phyloP scores from a whole-genome alignment of 2,113 vertebrate species.

The Mobula birostris region DNA sequence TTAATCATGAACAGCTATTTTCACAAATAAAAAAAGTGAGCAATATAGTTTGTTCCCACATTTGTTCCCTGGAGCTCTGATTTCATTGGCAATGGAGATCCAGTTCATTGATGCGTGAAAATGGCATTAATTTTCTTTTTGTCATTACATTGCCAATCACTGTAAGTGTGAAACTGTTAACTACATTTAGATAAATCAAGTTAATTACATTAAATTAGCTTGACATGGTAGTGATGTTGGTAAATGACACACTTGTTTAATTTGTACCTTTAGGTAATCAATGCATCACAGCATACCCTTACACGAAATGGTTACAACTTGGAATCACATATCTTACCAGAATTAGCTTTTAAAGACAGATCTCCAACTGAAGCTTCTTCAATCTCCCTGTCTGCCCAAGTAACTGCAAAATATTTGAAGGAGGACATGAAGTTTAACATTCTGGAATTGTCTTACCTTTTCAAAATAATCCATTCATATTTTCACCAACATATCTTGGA shows the following conservation, averaged over 20 bases:
- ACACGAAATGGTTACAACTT: neutral
- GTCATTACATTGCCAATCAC: neutral
- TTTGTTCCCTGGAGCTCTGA: neutral
- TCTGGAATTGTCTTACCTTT: neutral
- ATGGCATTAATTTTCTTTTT: neutral
- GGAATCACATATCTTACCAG: neutral
- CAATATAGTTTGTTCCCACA: constrained; percentile 23
- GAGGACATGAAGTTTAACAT: neutral
- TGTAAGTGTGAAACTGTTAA: neutral
- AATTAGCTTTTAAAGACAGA: neutral
- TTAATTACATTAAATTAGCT: neutral
- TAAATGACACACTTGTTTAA: neutral
- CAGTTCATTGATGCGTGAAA: neutral
- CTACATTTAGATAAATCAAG: neutral
- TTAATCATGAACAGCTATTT: constrained; percentile 29
- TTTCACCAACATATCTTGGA: neutral
- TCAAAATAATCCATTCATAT: neutral
- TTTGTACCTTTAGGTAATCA: neutral
- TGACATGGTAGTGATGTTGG: neutral
- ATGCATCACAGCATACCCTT: neutral
- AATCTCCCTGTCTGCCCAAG: neutral
- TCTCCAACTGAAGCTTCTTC: neutral
- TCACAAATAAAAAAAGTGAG: constrained; percentile 8
- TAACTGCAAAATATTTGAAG: constrained; percentile 12
- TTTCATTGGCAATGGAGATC: constrained; percentile 2